A percentile compares a stretch with the other conserved stretches of the same genome.
Evolutionary conservation across 2,888 invertebrate genomes (phyloP).

Genomic region (Machimus rusticus): DNA sequence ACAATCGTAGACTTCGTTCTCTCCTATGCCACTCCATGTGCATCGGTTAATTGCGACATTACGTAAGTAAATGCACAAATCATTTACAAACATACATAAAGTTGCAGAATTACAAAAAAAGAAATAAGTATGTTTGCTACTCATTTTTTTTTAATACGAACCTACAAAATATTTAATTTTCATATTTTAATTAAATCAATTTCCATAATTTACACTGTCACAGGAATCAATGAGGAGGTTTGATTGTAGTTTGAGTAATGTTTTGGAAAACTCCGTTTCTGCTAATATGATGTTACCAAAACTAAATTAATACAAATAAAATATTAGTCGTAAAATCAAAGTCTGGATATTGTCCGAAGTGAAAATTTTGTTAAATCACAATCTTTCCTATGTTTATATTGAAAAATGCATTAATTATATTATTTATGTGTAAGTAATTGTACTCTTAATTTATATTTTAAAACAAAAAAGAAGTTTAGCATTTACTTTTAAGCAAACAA

Average conservation of each 20-base stretch:
- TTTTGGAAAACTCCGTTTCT: neutral
- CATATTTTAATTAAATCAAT: neutral
- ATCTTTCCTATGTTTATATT: neutral
- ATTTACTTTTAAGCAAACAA: neutral
- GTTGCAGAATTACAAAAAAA: neutral
- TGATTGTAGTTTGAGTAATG: neutral
- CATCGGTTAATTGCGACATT: slow-evolving; percentile 52
- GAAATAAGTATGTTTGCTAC: neutral
- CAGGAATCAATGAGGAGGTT: neutral
- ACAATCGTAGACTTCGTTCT: neutral
- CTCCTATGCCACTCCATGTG: slow-evolving; percentile 52
- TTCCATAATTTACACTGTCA: neutral
- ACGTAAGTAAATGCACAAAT: slow-evolving; percentile 47
- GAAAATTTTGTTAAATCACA: neutral
- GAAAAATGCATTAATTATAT: neutral
- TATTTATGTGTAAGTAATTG: neutral
- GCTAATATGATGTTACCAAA: neutral
- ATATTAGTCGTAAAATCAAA: neutral
- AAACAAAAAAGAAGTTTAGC: neutral
- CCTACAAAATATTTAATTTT: neutral
- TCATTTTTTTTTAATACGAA: neutral
- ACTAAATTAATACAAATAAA: neutral
- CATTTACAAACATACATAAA: too few species aligned
- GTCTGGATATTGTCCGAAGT: neutral
- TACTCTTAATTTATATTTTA: neutral